Evolutionary conservation across 1,140 invertebrate genomes (phyloP).

Genomic region (Dendrolimus punctatus): DNA sequence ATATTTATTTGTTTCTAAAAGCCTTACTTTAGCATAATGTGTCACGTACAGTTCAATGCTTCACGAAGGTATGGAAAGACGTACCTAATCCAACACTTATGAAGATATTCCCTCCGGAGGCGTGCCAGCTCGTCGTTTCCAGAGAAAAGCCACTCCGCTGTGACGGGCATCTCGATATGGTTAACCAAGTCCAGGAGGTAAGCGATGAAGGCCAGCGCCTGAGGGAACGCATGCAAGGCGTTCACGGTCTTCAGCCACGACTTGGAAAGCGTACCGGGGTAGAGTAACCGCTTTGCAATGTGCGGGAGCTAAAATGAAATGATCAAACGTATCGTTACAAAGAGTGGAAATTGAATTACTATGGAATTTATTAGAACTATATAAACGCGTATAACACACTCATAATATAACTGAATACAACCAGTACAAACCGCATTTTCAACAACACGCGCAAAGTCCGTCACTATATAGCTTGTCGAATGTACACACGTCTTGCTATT

Average conservation of each 20-base stretch:
- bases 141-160: conserved; percentile 37
- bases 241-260: conserved; percentile 76
- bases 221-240: conserved; percentile 72
- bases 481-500: too few relatives aligned
- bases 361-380: too few relatives aligned
- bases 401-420: too few relatives aligned
- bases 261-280: conserved; percentile 72
- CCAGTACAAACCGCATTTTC: too few relatives aligned
- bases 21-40: too few relatives aligned
- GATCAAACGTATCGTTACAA: too few relatives aligned
- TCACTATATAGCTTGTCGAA: too few relatives aligned
- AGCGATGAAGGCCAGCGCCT: conserved; percentile 71
- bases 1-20: too few relatives aligned
- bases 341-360: too few relatives aligned
- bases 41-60: too few relatives aligned
- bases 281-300: conserved; percentile 69
- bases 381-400: too few relatives aligned
- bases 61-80: neutral
- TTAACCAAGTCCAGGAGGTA: conserved; percentile 68
- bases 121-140: conserved; percentile 33
- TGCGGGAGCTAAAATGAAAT: conserved; percentile 57
- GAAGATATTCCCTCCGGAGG: conserved; percentile 38
- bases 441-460: too few relatives aligned
- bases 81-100: conserved; percentile 47
- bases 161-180: conserved; percentile 40